phyloP scores from a whole-genome alignment of 2,113 vertebrate species.

The Oxyruncus cristatus region DNA sequence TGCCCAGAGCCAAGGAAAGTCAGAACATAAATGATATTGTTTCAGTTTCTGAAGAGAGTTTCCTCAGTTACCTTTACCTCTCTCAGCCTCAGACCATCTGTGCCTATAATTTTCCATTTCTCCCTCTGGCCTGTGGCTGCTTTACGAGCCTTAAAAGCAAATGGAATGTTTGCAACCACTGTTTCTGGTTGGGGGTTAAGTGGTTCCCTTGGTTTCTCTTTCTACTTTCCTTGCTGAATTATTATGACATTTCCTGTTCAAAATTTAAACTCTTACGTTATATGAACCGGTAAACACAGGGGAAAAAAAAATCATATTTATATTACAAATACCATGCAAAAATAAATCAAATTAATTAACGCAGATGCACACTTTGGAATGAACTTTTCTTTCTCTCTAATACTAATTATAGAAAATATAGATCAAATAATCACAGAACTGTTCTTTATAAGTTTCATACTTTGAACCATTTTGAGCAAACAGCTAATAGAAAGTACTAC shows the following conservation, averaged over 20 bases:
- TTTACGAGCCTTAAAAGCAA: slow-evolving; percentile 26
- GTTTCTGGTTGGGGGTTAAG: background rate
- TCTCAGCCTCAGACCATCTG: slow-evolving; percentile 14
- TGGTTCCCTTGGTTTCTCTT: background rate
- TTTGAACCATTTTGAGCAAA: background rate
- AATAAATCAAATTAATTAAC: background rate
- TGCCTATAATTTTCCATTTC: slow-evolving; percentile 3
- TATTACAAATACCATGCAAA: background rate
- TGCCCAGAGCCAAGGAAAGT: background rate
- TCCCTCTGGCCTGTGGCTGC: background rate
- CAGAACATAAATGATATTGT: background rate
- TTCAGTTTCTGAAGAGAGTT: slow-evolving; percentile 5
- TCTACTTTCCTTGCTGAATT: background rate
- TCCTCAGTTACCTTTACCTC: slow-evolving; percentile 30
- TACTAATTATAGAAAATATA: background rate
- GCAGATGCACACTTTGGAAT: background rate
- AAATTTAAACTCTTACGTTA: background rate
- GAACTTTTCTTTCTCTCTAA: background rate
- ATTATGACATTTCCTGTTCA: background rate
- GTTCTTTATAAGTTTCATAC: background rate
- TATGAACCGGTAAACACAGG: background rate
- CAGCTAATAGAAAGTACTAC: background rate
- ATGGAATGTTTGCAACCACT: background rate
- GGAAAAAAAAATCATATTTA: background rate
- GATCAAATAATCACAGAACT: background rate